Base-by-base conservation (phyloP, 2,797 vertebrate species). In the Scyliorhinus canicula region DNA sequence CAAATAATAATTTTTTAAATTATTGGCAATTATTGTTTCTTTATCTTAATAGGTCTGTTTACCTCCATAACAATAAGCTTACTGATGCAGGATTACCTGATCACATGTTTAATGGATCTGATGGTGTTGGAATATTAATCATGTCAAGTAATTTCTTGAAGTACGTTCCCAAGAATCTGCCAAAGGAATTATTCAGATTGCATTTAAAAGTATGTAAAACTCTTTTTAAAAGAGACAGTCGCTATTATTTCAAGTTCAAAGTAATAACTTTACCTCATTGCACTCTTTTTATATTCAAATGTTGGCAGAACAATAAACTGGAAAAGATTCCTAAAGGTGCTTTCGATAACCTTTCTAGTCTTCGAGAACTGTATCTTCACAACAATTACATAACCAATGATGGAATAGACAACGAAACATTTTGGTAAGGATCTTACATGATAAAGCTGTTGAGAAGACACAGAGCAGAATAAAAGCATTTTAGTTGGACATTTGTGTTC, bases 61-160 rank as follows among this genome's bases (percentile, higher is more conserved):
- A 99, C 97, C 98, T 99, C 95, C 99, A 99, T 96, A 99, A 99
- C 97, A 99, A 99, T 97, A 99, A 99, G 96, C 97, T 99, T 96
- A 98, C 98, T 0, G 98, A 99, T 3, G 97, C 97, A 0, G 98
- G 98, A 9, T 97, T 99, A 95, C 98, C 99, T 0, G 98, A 99
- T 86, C 96, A 97, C 95, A 98, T 98, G 98, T 99, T 99, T 96
- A 99, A 99, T 0, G 98, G 97, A 90, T 99, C 99, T 31, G 93
- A 97, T 96, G 98, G 97, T 0, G 97, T 99, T 79, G 99, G 99
- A 96, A 98, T 99, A 96, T 98, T 99, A 95, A 99, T 99, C 95
- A 97, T 99, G 98, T 99, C 99, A 96, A 99, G 99, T 97, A 99
- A 99, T 97, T 99, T 98, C 96, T 97, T 99, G 95, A 98, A 98